Evolutionary conservation across 2,888 invertebrate species (phyloP), one percentile per base, ranked within the genome.

Genomic region (Hirtodrosophila cameraria): DNA sequence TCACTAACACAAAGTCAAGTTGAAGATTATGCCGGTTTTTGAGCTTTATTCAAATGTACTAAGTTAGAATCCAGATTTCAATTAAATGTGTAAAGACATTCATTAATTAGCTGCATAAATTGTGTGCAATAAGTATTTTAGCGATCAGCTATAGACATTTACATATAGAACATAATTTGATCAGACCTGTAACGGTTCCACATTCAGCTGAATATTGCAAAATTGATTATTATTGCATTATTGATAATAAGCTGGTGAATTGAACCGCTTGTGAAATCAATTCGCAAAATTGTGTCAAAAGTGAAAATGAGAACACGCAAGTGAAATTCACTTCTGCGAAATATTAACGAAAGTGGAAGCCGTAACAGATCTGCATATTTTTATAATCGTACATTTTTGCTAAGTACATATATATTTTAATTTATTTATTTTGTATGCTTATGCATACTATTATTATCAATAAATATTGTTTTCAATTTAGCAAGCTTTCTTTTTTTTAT

Each of bases 101-200:
- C 23, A 16, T 11, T 11, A 42, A 39, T 41, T 25, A 46, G 33
- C 18, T 13, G 18, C 12, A 13, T 42, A 36, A 25, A 49, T 15
- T 35, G 27, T 39, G 18, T 55, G 28, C 41, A 49, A 20, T 28
- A 35, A 36, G 23, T 57, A 46, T 38, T 25, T 25, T 33, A 33
- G 53, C 31, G 25, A 15, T 30, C 23, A 39, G 20, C 30, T 66
- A 5, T 49, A 66, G 69, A 70, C 50, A 69, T 52, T 61, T 73
- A 67, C 61, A 72, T 33, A 66, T 41, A 39, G 60, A 45, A 68
- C 35, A 36, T 48, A 35, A 20, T 45, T 20, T 16, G n/a, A n/a
- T n/a, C n/a, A n/a, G n/a, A n/a, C n/a, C n/a, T n/a, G n/a, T n/a
- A n/a, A n/a, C n/a, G n/a, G n/a, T n/a, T n/a, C n/a, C n/a, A n/a